Evolutionary conservation across 2,797 vertebrate genomes (phyloP).

Genomic region (Eremophila alpestris): DNA sequence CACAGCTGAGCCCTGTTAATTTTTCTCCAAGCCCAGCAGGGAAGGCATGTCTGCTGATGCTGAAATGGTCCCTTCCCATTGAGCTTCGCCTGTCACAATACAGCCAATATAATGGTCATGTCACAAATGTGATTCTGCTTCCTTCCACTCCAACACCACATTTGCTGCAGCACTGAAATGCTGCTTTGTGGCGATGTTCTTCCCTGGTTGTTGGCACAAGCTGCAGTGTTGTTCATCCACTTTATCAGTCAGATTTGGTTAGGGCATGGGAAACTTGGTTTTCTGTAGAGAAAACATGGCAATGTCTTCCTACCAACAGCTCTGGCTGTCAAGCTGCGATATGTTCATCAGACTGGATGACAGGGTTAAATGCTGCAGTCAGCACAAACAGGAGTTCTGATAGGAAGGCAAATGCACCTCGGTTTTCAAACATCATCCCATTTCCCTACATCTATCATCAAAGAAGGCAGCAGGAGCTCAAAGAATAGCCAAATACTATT

Average conservation of each 20-base stretch:
- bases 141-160: neutral
- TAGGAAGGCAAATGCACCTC: neutral
- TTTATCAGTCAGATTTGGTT: neutral
- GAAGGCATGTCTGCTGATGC: constrained; percentile 19
- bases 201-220: neutral
- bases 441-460: neutral
- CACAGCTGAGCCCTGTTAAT: constrained; percentile 64
- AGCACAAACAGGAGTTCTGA: constrained; percentile 19
- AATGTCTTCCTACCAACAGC: neutral
- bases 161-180: constrained; percentile 18
- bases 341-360: neutral
- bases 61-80: constrained; percentile 39
- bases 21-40: constrained; percentile 58
- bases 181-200: neutral
- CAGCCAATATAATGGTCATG: constrained; percentile 30
- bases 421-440: neutral
- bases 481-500: neutral
- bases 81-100: constrained; percentile 48
- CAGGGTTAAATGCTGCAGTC: constrained; percentile 16
- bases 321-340: neutral
- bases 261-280: neutral
- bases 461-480: neutral
- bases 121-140: constrained; percentile 38
- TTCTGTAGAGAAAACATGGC: neutral
- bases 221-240: neutral